Conservation (phyloP, 2,888 invertebrate species). For the Microctonus hyperodae region DNA sequence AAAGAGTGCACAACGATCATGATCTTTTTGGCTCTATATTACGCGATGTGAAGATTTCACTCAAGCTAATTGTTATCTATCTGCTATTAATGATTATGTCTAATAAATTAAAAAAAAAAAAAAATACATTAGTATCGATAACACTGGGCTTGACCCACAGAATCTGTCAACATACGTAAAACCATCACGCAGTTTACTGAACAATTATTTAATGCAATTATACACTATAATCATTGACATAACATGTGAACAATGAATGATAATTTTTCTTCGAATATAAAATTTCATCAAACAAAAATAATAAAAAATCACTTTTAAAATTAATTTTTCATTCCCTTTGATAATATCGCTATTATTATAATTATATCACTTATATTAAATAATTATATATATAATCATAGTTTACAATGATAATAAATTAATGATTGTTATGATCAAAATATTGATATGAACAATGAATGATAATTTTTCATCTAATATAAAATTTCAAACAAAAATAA, state of each 20-base stretch:
- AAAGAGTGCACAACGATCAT: constrained; percentile 8
- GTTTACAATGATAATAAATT: no score
- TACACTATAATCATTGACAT: neutral
- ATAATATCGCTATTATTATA: neutral
- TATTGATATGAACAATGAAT: no score
- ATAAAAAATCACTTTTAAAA: neutral
- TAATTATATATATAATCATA: no score
- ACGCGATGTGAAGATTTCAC: constrained; percentile 5
- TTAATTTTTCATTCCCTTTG: neutral
- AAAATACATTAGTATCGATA: neutral
- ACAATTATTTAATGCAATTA: neutral
- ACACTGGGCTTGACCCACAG: neutral
- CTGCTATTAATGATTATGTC: constrained; percentile 9
- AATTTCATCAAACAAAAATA: neutral
- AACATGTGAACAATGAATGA: constrained; percentile 12
- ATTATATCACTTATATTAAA: no score
- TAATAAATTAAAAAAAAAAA: neutral
- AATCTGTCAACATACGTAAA: neutral
- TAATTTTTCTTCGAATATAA: no score
- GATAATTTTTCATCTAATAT: no score
- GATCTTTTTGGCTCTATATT: constrained; percentile 4
- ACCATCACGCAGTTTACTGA: neutral
- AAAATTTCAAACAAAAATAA: no score
- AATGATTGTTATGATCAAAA: no score
- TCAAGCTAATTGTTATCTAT: constrained; percentile 10